Base-by-base conservation (phyloP, 2,113 vertebrate species). In the Onychorhynchus coronatus region DNA sequence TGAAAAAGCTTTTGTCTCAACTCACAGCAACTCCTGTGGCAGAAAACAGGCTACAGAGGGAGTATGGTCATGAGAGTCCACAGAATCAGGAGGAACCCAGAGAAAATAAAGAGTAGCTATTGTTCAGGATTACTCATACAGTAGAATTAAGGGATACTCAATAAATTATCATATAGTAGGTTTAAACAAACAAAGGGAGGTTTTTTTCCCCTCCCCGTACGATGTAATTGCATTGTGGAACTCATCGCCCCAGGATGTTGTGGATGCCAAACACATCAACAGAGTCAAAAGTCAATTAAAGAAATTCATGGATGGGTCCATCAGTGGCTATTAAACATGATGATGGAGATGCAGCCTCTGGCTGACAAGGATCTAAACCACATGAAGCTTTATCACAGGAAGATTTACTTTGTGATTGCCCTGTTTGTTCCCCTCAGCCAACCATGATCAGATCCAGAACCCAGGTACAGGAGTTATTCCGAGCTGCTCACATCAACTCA, bases 271-370 rank as follows among this genome's bases (percentile, higher is more conserved):
- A 68, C 41, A 81, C 56, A 80, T 52, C 80, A 84, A 91, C 80
- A 52, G 84, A 97, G 80, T 87, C 94, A 95, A 92, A 96, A 95
- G 91, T 86, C 95, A 96, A 95, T 96, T 96, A 97, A 92, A 83
- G 42, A 89, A 91, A 85, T 82, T 91, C 80, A 92, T 2, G n/a
- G 76, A 84, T 66, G 67, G 80, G 86, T 92, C 91, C 93, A 91
- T 84, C 93, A 63, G 55, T 75, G 93, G 68, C 86, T 95, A 91
- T 95, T 95, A 95, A 91, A 87, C 33, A 12, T 27, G 65, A 90
- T 65, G 75, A 96, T 86, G 72, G 76, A 86, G 76, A 62, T 28
- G 47, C 80, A 87, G 76, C 76, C 86, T 93, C 80, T 91, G 83
- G 80, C 76, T 92, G 84, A 83, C 73, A 84, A 91, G 77, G 75